A percentile compares a stretch with the other conserved stretches of the same genome.
Evolutionary conservation across 2,888 invertebrate species (phyloP).

Genomic region (Coleophora flavipennella): DNA sequence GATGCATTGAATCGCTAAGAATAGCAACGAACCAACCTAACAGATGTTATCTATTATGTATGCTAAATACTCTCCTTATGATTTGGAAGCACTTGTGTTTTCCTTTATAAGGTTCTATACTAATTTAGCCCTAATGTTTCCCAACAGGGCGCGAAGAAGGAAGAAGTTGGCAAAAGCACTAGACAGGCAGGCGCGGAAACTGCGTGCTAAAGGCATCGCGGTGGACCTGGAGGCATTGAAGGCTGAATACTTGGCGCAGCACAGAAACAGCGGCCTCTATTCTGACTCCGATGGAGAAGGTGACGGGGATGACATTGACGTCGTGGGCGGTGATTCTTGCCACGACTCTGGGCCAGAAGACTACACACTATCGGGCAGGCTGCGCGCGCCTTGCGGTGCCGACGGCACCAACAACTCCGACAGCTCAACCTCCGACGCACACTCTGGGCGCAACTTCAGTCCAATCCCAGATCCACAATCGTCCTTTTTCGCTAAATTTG

Average conservation of each 20-base stretch:
- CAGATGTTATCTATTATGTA: too few species aligned
- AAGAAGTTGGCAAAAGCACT: constrained; percentile 94
- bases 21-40: too few species aligned
- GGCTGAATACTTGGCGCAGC: constrained; percentile 88
- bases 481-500: constrained; percentile 60
- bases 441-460: constrained; percentile 59
- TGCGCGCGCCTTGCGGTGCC: constrained; percentile 71
- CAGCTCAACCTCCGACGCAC: constrained; percentile 64
- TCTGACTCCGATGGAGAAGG: constrained; percentile 73
- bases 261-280: constrained; percentile 74
- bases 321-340: constrained; percentile 87
- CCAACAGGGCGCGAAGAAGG: constrained; percentile 84
- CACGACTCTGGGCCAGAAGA: constrained; percentile 77
- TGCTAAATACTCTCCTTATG: too few species aligned
- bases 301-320: constrained; percentile 85
- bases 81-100: too few species aligned
- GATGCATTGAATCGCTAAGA: too few species aligned
- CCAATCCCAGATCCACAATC: constrained; percentile 61
- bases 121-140: constrained; percentile 64
- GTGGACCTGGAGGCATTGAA: constrained; percentile 90
- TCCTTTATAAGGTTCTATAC: constrained; percentile 50
- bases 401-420: constrained; percentile 75
- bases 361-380: constrained; percentile 72
- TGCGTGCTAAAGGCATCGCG: constrained; percentile 91
- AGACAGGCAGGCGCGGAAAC: constrained; percentile 92